Base-by-base conservation (phyloP, 2,797 vertebrate genomes). In the Tenualosa ilisha region DNA sequence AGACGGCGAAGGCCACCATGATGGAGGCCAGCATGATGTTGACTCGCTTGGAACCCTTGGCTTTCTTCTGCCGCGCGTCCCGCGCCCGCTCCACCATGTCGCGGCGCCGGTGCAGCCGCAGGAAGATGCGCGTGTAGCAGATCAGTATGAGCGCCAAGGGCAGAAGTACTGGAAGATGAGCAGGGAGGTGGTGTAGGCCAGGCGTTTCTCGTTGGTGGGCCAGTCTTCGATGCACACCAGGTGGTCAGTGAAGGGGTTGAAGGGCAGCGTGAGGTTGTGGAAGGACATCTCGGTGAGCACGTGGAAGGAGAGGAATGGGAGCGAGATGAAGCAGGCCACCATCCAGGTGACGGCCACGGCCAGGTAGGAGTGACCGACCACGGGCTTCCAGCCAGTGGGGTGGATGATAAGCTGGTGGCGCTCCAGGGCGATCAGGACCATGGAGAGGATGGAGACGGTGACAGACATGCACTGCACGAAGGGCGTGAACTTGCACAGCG, bases 361-460 rank as follows among this genome's bases (percentile, higher is more conserved):
- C 87, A 96, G 11, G 88, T 97, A 97, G 75, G 96, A 96, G 86
- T 97, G 96, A 26, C 91, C 84, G 40, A 96, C 93, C 79, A 91
- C 81, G 0, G 96, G 96, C 83, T 96, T 97, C 96, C 96, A 97
- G 7, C 96, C 96, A 0, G 96, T 97, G 0, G 96, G 96, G 89
- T 97, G 94, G 84, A 97, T 95, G 63, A 97, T 97, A 85, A 97
- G 96, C 90, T 97, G 96, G 91, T 97, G 95, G 85, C 96, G 94
- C 92, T 97, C 96, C 92, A 97, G 91, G 82, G 96, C 96, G 4
- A 97, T 97, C 83, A 97, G 96, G 83, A 97, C 95, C 2, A 97
- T 93, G 59, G 96, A 97, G 82, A 95, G 92, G 86, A 96, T 92
- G 81, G 96, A 97, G 6, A 97, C 97, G 0, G 95, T 96, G 59